Evolutionary conservation across 2,888 invertebrate species (phyloP), one percentile per base, ranked within the genome.

Genomic region (Balanococcus diminutus): DNA sequence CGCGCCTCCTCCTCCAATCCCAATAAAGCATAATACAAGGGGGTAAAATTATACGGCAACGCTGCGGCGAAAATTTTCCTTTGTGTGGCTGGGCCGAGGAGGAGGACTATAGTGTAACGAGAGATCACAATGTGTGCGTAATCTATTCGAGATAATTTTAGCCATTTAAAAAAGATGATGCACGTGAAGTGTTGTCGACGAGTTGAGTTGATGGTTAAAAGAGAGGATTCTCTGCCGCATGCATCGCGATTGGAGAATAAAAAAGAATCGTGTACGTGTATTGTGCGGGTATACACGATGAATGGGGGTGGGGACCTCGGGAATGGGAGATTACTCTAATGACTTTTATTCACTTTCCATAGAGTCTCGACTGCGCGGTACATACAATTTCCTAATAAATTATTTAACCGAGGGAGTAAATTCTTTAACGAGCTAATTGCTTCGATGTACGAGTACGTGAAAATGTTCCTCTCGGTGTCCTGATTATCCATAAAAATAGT

Each of bases 371-470:
- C 19, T 36, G 8, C 22, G 22, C 56, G 22, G 22, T 56, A 56
- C 36, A 36, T 36, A 46, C 67, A 28, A 28, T 67, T 67, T 67
- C 67, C 67, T 67, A 67, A 67, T 56, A 56, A 56, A 56, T 67
- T 67, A 28, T 67, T 67, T 67, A 28, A 67, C 28, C 67, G 67
- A 67, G 67, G 28, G 67, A 67, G 28, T 67, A n/a, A 67, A 67
- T 67, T 67, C 61, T 67, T 67, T 67, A 67, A 67, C 67, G 28
- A 67, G 67, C 5, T 67, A 67, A 67, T 67, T 67, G 67, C 28
- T 67, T 28, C 46, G 46, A 46, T 46, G n/a, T 46, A n/a, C 36
- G 36, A 36, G 46, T 46, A 46, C 46, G 46, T 46, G 46, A n/a
- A 46, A 46, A 5, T 16, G 46, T 46, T n/a, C 46, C n/a, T n/a